A percentile compares a stretch with the other conserved stretches of the same genome.
These are phyloP conservation scores for Micrasema longulum DNA, from an alignment of 1,140 invertebrate species.

Conservation along the genomic window DNA sequence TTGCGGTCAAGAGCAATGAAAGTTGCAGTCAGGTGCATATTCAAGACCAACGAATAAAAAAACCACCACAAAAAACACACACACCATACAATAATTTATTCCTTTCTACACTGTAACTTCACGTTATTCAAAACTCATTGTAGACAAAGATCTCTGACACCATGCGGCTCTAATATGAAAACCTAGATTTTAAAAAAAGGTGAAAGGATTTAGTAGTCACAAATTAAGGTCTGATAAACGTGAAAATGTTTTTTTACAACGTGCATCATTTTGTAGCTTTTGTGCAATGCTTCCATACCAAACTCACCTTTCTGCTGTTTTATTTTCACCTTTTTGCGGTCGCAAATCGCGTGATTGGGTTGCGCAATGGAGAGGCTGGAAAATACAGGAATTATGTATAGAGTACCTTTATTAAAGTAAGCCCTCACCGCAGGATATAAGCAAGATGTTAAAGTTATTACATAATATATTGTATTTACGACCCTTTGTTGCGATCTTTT, in stretches of 20 bases:
- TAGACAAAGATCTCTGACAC: background rate
- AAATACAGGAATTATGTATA: too few relatives aligned
- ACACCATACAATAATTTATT: background rate
- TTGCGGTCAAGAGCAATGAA: slow-evolving; percentile 15
- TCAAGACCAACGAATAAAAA: background rate
- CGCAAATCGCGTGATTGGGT: slow-evolving; percentile 32
- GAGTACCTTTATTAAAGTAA: background rate
- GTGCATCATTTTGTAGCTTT: background rate
- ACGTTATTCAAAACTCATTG: background rate
- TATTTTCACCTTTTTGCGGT: slow-evolving; percentile 36
- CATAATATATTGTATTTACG: background rate
- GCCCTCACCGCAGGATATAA: slow-evolving; percentile 21
- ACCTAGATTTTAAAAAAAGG: background rate
- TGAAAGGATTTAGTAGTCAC: background rate
- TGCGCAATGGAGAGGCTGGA: slow-evolving; percentile 1
- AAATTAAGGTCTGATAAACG: too few relatives aligned
- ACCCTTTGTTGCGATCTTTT: slow-evolving; percentile 3
- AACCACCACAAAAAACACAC: background rate
- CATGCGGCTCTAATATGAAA: background rate
- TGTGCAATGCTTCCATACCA: background rate
- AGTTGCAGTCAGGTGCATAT: slow-evolving; percentile 4
- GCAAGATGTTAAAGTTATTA: slow-evolving; percentile 20
- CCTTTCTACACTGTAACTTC: background rate
- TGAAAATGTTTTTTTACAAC: background rate
- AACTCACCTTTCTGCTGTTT: slow-evolving; percentile 27